Conservation (phyloP, 2,113 vertebrate genomes). For the Phasianus colchicus region DNA sequence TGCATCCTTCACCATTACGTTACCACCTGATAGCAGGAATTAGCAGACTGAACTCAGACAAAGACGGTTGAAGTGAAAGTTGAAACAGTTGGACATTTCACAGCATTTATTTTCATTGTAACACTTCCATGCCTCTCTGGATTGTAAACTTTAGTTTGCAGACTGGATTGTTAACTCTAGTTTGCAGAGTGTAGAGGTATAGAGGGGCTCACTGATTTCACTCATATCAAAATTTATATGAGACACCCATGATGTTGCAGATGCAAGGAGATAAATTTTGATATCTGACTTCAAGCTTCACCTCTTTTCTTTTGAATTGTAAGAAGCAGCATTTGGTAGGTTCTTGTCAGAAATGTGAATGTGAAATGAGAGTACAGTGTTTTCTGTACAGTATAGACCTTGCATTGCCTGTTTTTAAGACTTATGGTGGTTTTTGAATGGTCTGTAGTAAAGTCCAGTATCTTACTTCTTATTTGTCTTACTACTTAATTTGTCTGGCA, state of each 20-base stretch:
- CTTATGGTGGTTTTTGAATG: neutral
- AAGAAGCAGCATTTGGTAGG: neutral
- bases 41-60: neutral
- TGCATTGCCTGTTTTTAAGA: neutral
- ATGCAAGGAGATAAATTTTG: neutral
- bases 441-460: neutral
- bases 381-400: neutral
- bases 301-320: neutral
- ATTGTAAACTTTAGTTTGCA: neutral
- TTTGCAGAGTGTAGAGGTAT: neutral
- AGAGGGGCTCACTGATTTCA: neutral
- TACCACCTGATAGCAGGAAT: neutral
- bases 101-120: neutral
- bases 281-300: neutral
- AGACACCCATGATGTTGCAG: neutral
- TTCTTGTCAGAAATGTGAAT: neutral
- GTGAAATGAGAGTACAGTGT: neutral
- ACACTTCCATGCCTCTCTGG: neutral
- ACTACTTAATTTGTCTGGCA: neutral
- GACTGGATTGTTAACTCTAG: neutral
- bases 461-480: neutral
- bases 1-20: neutral
- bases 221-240: neutral
- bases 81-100: neutral
- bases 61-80: neutral